A percentile compares a stretch with the other conserved stretches of the same genome.
Evolutionary conservation across 1,140 invertebrate species (phyloP).

Genomic region (Laupala kohalensis): DNA sequence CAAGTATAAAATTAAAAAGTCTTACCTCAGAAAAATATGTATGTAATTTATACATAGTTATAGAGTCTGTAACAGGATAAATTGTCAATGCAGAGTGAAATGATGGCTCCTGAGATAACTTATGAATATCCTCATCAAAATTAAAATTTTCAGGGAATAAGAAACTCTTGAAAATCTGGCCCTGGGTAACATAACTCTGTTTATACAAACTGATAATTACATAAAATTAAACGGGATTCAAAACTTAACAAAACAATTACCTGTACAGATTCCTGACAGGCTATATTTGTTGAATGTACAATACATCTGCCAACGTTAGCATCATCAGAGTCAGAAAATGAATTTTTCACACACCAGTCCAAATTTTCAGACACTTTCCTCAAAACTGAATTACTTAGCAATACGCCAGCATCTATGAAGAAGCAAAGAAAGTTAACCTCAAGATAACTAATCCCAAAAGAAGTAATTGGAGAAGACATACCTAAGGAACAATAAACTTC

Average conservation of each 20-base stretch:
- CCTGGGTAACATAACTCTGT: slow-evolving; percentile 26
- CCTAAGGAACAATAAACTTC: slow-evolving; percentile 49
- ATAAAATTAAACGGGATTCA: background rate
- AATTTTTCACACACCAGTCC: slow-evolving; percentile 76
- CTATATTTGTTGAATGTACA: slow-evolving; percentile 46
- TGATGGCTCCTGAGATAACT: slow-evolving; percentile 10
- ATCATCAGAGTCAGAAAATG: slow-evolving; percentile 59
- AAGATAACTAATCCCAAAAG: background rate
- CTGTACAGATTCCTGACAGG: slow-evolving; percentile 40
- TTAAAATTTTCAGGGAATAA: slow-evolving; percentile 33
- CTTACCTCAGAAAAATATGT: slow-evolving; percentile 49
- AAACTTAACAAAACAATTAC: slow-evolving; percentile 23
- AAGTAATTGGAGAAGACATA: slow-evolving; percentile 23
- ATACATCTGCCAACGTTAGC: slow-evolving; percentile 75
- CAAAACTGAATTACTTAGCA: slow-evolving; percentile 63
- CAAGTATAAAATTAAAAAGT: too few species aligned
- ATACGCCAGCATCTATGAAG: slow-evolving; percentile 49
- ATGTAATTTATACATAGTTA: slow-evolving; percentile 54
- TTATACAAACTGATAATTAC: background rate
- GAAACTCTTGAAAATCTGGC: slow-evolving; percentile 35
- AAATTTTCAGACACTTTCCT: slow-evolving; percentile 54
- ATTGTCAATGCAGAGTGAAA: slow-evolving; percentile 13
- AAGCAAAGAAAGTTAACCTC: background rate
- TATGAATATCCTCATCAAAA: slow-evolving; percentile 22
- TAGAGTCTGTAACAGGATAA: slow-evolving; percentile 21